These are phyloP conservation scores for Trachurus trachurus DNA, from an alignment of 2,797 vertebrate genomes.

Conservation along the genomic window DNA sequence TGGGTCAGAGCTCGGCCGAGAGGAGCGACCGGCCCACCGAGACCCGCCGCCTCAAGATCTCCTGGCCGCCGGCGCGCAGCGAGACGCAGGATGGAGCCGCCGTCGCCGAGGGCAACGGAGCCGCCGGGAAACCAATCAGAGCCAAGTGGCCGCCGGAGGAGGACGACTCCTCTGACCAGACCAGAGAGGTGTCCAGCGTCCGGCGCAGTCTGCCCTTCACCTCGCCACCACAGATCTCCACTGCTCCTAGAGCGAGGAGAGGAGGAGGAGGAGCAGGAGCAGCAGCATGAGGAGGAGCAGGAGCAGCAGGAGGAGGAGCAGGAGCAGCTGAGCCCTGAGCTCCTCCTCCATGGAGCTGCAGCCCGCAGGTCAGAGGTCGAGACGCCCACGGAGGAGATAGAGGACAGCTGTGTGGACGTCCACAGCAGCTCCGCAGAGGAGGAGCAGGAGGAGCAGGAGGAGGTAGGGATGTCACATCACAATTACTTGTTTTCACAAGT, in stretches of 20 bases:
- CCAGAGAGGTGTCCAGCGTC: constrained; percentile 86
- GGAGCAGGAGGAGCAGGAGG: constrained; percentile 51
- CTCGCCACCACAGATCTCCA: constrained; percentile 62
- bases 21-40: constrained; percentile 88
- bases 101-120: constrained; percentile 84
- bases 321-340: constrained; percentile 36
- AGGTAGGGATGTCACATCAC: no score
- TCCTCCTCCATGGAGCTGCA: constrained; percentile 63
- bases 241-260: constrained; percentile 23
- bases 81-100: constrained; percentile 68
- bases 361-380: constrained; percentile 42
- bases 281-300: constrained; percentile 33
- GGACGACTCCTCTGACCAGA: constrained; percentile 84
- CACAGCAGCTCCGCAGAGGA: constrained; percentile 74
- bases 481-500: no score
- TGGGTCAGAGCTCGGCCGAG: constrained; percentile 71
- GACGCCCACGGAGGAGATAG: constrained; percentile 23
- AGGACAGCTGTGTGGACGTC: constrained; percentile 68
- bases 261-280: no score
- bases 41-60: constrained; percentile 92
- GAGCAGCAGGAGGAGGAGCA: constrained; percentile 21
- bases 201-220: constrained; percentile 90
- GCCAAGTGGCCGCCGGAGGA: constrained; percentile 95
- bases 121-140: constrained; percentile 78
- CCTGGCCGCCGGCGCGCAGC: constrained; percentile 92